Evolutionary conservation across 2,113 vertebrate species (phyloP).

Genomic region (Callocephalon fimbriatum): DNA sequence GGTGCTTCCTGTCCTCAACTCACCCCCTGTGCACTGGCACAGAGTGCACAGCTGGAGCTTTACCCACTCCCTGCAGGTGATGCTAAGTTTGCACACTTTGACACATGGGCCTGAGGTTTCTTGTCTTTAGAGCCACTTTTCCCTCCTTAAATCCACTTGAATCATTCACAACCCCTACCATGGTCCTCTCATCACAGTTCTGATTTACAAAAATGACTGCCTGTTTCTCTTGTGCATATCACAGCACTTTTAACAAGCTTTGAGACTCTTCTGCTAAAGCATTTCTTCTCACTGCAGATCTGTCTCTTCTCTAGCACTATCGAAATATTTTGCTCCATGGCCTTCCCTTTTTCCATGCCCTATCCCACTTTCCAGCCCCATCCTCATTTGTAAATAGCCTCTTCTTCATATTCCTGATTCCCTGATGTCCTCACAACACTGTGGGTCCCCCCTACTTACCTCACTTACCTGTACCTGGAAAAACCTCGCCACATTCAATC

Average conservation of each 20-base stretch:
- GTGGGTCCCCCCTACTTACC: not conserved
- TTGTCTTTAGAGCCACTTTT: not conserved
- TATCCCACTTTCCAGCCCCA: not conserved
- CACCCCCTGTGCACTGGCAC: accelerated
- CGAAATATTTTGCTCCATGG: not conserved
- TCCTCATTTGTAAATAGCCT: not conserved
- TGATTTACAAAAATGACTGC: not conserved
- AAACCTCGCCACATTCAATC: not conserved
- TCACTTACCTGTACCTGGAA: not conserved
- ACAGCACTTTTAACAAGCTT: not conserved
- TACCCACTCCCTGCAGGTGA: accelerated
- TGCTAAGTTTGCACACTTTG: not conserved
- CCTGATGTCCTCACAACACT: not conserved
- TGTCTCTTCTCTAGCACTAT: not conserved
- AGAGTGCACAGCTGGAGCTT: not conserved
- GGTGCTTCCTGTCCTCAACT: accelerated
- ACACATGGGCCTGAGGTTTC: not conserved
- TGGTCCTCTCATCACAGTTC: not conserved
- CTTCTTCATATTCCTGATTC: not conserved
- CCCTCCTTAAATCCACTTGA: not conserved
- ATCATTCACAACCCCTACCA: not conserved
- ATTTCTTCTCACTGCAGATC: not conserved
- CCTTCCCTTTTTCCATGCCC: not conserved
- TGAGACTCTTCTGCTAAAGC: not conserved
- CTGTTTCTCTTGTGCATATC: not conserved